These are phyloP conservation scores for Cerceris rybyensis DNA, from an alignment of 2,888 invertebrate genomes.

Conservation along the genomic window DNA sequence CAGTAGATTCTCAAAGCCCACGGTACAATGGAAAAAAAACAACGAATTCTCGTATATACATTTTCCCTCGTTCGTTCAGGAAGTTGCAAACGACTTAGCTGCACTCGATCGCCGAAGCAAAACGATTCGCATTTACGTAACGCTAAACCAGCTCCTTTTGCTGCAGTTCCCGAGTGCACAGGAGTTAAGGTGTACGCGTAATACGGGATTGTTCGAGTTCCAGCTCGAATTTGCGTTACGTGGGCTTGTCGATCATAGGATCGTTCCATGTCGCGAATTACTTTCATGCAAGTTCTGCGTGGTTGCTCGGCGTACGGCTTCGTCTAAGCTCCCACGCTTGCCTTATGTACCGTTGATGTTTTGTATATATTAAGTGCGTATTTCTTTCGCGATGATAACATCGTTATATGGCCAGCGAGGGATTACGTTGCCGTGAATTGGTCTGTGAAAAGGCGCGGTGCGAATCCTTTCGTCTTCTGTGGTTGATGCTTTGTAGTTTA, in stretches of 20 bases:
- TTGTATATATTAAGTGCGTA: no score
- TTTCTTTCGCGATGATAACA: no score
- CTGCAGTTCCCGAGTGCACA: background rate
- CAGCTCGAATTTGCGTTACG: background rate
- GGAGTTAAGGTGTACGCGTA: background rate
- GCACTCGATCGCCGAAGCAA: background rate
- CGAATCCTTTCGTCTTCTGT: no score
- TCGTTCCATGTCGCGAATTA: background rate
- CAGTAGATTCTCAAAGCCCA: no score
- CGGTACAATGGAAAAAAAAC: no score
- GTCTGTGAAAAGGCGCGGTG: no score
- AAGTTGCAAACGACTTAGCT: background rate
- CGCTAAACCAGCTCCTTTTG: background rate
- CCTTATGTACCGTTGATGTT: no score
- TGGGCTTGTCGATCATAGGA: background rate
- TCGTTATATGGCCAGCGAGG: no score
- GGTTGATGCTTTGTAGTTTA: no score
- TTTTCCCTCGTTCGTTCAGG: background rate
- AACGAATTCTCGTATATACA: no score
- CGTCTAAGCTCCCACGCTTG: background rate
- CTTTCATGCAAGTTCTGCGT: background rate
- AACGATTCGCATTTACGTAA: background rate
- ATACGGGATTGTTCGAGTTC: background rate
- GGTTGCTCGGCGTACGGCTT: background rate
- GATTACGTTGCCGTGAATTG: no score